A percentile compares a stretch with the other conserved stretches of the same genome.
Conservation (phyloP, 35 echinoderm and acorn worm genomes). For the Stichopus chloronotus region DNA sequence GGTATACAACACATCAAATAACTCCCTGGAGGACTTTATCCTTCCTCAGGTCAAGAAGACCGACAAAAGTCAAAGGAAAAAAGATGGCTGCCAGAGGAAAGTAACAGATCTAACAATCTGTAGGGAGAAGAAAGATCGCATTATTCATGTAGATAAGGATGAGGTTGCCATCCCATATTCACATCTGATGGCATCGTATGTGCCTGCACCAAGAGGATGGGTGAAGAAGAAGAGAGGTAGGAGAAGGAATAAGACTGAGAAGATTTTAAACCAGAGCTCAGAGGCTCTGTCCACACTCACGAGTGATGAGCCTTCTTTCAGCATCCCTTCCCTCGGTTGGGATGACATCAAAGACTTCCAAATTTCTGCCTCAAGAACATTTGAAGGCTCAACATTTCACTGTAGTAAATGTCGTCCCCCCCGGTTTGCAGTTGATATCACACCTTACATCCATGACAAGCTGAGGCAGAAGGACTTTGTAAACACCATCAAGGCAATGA, state of each 20-base stretch:
- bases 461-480: neutral
- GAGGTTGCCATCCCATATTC: conserved; percentile 11
- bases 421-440: neutral
- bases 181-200: neutral
- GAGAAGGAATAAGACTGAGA: neutral
- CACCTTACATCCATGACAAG: conserved; percentile 2
- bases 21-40: conserved; percentile 33
- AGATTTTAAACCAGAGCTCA: neutral
- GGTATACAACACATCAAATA: neutral
- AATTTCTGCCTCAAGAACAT: neutral
- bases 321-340: neutral
- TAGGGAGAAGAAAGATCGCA: neutral
- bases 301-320: neutral
- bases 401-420: conserved; percentile 7
- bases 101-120: neutral
- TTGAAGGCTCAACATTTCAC: neutral
- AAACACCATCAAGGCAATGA: conserved; percentile 1
- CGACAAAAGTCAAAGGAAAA: neutral
- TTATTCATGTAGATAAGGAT: conserved; percentile 19
- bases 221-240: neutral
- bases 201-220: conserved; percentile 38
- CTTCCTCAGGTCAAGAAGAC: neutral
- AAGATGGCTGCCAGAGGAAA: neutral
- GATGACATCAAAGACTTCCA: conserved; percentile 9
- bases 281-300: neutral